Base-by-base conservation (phyloP, 2,797 vertebrate genomes). In the Gila robusta region DNA sequence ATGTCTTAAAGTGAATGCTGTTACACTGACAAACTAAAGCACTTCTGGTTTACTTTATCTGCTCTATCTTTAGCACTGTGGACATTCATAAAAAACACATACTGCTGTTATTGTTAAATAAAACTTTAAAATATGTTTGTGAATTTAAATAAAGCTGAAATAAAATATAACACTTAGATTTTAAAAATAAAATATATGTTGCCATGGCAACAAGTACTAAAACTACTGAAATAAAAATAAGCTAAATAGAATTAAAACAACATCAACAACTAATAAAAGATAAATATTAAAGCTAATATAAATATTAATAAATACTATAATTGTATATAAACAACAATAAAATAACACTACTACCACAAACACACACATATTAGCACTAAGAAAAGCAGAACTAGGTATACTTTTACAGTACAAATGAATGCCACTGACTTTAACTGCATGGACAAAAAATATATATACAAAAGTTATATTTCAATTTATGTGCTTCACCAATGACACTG, bases 1-100 rank as follows among this genome's bases (percentile, higher is more conserved):
- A 81, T 80, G 86, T 87, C 88, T 93, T 94, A 91, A 95, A 85
- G 91, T 88, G 88, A 92, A 94, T 92, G 92, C 17, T 0, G 76
- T 66, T 72, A n/a, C 71, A 86, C 44, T 89, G 88, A 79, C 87
- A 28, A 1, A 28, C 62, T 28, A 28, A 66, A 87, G 88, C 79
- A 90, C 91, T 90, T 87, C 87, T 70, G 81, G 73, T 69, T 72
- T 73, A 47, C 64, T 80, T 79, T 76, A 74, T 82, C 64, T 79
- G 8, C 23, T 37, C 41, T 23, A 76, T 79, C 37, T 26, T 59
- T 79, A 39, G 76, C 6, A 41, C 2, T 59, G 35, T 41, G 23
- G 32, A 41, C 23, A 59, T 56, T 56, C 37, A 12, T 11, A 35
- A 14, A 28, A 32, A 28, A 1, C 14, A 41, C 52, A 79, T 39